Base-by-base conservation (phyloP, 2,888 invertebrate genomes). In the Nephrotoma guestfalica region DNA sequence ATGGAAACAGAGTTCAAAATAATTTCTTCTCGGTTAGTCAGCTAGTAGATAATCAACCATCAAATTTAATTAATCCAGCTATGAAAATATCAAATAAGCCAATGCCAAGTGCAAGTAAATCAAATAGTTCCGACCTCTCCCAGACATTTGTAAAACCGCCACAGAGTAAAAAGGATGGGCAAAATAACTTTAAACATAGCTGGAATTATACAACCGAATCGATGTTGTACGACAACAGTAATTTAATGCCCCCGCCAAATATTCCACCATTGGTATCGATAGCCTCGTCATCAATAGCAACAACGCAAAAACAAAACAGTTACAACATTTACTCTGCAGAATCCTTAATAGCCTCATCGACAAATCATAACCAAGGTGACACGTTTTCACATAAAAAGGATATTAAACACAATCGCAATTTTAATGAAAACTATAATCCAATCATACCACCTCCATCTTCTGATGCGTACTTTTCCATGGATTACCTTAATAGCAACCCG, bases 21-120 rank as follows among this genome's bases (percentile, higher is more conserved):
- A 93, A 92, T 86, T 94, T 94, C 87, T 89, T 94, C 7, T 94
- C 94, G 0, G 94, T 94, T 0, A 94, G 94, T 89, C 94, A 94
- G 87, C 89, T 94, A n/a, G 94, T 94, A 2, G 94, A 93, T 84
- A 84, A 84, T 42, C 84, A 84, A 84, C 13, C 86, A 9, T 6
- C 88, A 88, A 89, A 4, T 90, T 90, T 11, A 41, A 86, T 45
- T 57, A 86, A 57, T 51, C 6, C 11, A 41, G 9, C 4, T 18
- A 30, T 71, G 9, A 71, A 71, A 71, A 4, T 71, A 30, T 15
- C 41, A 11, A 84, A 84, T 13, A 88, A 87, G 87, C 88, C 87
- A 40, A 41, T 57, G 40, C 41, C 47, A 9, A 15, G 6, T 13
- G 7, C 15, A 51, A 83, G 40, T 71, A 85, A 86, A 40, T 15